Percentiles rank a stretch among this genome's conserved stretches.
phyloP scores from a whole-genome alignment of 2,888 invertebrate species.

The Cryptophagus acutangulus region DNA sequence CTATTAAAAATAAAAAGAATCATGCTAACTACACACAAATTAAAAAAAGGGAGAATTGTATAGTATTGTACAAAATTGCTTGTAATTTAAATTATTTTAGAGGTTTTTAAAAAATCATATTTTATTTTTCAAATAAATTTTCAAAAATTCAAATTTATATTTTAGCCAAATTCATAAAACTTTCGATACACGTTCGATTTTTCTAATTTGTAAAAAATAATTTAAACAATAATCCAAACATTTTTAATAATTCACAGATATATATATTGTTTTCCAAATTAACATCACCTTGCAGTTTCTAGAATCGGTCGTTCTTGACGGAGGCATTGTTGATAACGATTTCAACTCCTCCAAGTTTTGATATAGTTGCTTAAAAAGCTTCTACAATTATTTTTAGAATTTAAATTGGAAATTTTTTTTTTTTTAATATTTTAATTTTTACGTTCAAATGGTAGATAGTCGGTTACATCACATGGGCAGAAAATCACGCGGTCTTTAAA shows the following conservation, averaged over 20 bases:
- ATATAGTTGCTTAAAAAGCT: constrained; percentile 68
- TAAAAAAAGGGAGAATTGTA: no score
- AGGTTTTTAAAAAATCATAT: no score
- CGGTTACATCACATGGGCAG: constrained; percentile 72
- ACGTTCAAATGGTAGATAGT: constrained; percentile 75
- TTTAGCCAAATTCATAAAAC: not conserved
- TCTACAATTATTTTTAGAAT: constrained; percentile 49
- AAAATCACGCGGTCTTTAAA: constrained; percentile 67
- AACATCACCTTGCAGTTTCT: constrained; percentile 52
- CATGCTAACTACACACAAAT: no score
- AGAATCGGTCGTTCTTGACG: constrained; percentile 43
- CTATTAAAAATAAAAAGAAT: no score
- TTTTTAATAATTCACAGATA: constrained; percentile 8
- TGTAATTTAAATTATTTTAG: no score
- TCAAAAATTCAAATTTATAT: not conserved
- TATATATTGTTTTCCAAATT: constrained; percentile 59
- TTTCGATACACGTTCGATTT: not conserved
- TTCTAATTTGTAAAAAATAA: no score
- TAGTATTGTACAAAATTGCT: no score
- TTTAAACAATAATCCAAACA: constrained; percentile 3
- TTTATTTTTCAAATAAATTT: no score
- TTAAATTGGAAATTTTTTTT: constrained; percentile 4
- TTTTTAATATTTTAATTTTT: constrained; percentile 22
- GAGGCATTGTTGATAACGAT: constrained; percentile 58
- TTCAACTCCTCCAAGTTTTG: constrained; percentile 67